A percentile compares a stretch with the other conserved stretches of the same genome.
phyloP scores from a whole-genome alignment of 2,888 invertebrate genomes.

The Phalera bucephala region DNA sequence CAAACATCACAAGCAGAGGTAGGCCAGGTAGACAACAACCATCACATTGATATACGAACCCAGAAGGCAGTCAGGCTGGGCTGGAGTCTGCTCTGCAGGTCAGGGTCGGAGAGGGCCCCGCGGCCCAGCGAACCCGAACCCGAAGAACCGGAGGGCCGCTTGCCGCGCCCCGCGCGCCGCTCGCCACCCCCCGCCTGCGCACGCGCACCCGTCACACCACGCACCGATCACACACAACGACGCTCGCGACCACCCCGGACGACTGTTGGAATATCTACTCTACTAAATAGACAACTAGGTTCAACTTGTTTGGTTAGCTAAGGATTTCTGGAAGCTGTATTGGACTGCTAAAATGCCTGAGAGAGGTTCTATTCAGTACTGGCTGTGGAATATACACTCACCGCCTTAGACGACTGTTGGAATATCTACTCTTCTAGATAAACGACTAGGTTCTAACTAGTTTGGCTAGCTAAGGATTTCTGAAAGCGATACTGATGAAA shows the following conservation, averaged over 20 bases:
- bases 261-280: constrained; percentile 1
- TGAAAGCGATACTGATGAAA: too few relatives aligned
- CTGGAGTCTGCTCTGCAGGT: constrained; percentile 67
- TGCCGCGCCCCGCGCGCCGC: constrained; percentile 57
- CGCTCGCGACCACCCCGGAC: constrained; percentile 11
- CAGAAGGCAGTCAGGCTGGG: constrained; percentile 66
- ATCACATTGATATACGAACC: constrained; percentile 71
- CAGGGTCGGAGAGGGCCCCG: constrained; percentile 72
- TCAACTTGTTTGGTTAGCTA: too few relatives aligned
- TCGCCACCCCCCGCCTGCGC: constrained; percentile 50
- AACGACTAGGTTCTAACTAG: too few relatives aligned
- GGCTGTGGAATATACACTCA: too few relatives aligned
- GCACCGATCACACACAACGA: constrained; percentile 47
- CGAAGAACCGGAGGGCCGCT: constrained; percentile 53
- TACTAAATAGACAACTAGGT: too few relatives aligned
- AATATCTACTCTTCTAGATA: neutral
- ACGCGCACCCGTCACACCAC: constrained; percentile 40
- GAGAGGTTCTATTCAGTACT: too few relatives aligned
- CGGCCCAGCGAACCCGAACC: constrained; percentile 59
- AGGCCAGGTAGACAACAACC: too few relatives aligned
- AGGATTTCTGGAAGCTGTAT: neutral
- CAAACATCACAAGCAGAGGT: too few relatives aligned
- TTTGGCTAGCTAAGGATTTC: too few relatives aligned
- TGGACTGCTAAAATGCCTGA: too few relatives aligned
- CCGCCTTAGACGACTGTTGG: constrained; percentile 5